Evolutionary conservation across 2,113 vertebrate genomes (phyloP), one percentile per base, ranked within the genome.

Genomic region (Sylvietta virens): DNA sequence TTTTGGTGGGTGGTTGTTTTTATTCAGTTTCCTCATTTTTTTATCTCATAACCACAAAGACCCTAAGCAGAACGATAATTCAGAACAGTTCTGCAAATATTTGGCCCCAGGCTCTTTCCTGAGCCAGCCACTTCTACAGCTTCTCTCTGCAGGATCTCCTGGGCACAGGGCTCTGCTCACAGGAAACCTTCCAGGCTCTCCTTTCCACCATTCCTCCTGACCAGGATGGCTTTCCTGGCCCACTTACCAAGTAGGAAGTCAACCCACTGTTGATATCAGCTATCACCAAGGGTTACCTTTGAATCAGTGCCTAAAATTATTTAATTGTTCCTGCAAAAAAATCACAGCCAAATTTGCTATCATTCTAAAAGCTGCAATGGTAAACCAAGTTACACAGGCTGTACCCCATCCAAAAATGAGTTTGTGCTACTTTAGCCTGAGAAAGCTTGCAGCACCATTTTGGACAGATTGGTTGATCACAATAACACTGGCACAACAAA

Each of bases 1-100:
- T 86, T 73, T 86, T 64, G 71, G 62, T 80, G 70, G 39, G 44
- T 80, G 56, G 35, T 22, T 91, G 81, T 88, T 90, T 96, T 95
- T 74, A 81, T 88, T 90, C 81, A 47, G 51, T 83, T 96, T 97
- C 94, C 79, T 93, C 85, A 71, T 64, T 83, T 92, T 86, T 82
- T 94, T 95, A 94, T 96, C 93, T 90, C 81, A 92, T 95, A 96
- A 88, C 92, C 79, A 51, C 92, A 90, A 92, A 88, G 88, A 88
- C 76, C 76, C 67, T 81, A 74, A 86, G 79, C 58, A 78, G 85
- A 91, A 85, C 0, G 17, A 74, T 82, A 77, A 30, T 64, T 91
- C 58, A 80, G 54, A 90, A 71, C 37, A 88, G n/a, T 91, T 94
- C 76, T 90, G 81, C 73, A 92, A 81, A 88, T 50, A 72, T 47